Evolutionary conservation across 2,797 vertebrate species (phyloP), one percentile per base, ranked within the genome.

Genomic region (Chaunax sp.): DNA sequence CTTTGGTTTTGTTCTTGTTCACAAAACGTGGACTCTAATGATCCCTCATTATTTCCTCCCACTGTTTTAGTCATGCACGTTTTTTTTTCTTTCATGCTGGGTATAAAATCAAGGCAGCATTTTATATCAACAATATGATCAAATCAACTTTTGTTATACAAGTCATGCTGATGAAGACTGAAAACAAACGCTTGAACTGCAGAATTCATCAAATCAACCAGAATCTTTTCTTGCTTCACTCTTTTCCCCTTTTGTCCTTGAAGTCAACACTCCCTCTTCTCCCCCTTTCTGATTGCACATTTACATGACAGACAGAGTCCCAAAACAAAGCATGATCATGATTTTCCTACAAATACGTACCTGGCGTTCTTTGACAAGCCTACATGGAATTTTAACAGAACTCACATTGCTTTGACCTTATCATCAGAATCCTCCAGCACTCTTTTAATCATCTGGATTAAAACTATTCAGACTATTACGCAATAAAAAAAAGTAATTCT

Each of bases 11-110:
- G 22, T 23, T 51, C 19, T 45, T 22, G 33, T 20, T 46, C 25
- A 18, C 43, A 67, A 73, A 52, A 47, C 8, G 20, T 57, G 33
- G 45, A 47, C 64, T 72, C 26, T 81, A 58, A 78, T 60, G 56
- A 72, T 61, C 43, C 50, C 52, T 75, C 69, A 85, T 85, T 75
- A 61, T 76, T 81, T 76, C 55, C 54, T 73, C 61, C 56, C 46
- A 53, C 61, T 67, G 45, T 38, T 44, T 13, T 65, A 78, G 64
- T 65, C 52, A 61, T 11, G 23, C 38, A 35, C 53, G 15, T 64
- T 14, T 66, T 23, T 46, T 44, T 30, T 41, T 30, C 35, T 26
- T 53, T 44, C 18, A n/a, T 7, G 26, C 11, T 40, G 20, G 4
- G 57, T 50, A 37, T 51, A 37, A 65, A 85, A 80, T 80, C 65